Percentiles rank a stretch among this genome's conserved stretches.
Conservation (phyloP, 2,888 invertebrate genomes). For the Willowsia nigromaculata region DNA sequence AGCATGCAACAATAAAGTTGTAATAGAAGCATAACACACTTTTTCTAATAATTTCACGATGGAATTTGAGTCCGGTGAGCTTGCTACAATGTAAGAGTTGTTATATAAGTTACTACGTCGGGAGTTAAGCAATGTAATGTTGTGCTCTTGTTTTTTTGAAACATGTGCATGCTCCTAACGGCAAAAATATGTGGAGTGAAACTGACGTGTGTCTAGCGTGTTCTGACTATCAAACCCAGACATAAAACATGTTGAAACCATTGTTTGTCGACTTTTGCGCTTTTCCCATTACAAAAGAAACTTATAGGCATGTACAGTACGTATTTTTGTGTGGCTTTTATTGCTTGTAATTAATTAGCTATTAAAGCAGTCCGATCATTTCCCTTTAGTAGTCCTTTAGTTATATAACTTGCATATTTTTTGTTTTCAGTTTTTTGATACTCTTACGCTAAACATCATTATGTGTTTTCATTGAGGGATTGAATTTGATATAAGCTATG, state of each 20-base stretch:
- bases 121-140: not conserved
- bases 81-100: not conserved
- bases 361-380: not conserved
- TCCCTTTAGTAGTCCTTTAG: not conserved
- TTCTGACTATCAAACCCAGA: not conserved
- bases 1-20: not conserved
- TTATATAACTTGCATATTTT: not conserved
- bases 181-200: not conserved
- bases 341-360: constrained; percentile 16
- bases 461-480: too few species aligned
- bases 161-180: not conserved
- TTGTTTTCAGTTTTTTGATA: too few species aligned
- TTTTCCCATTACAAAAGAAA: not conserved
- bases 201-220: not conserved
- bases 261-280: not conserved
- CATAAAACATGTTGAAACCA: not conserved
- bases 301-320: not conserved
- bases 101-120: not conserved
- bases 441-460: too few species aligned
- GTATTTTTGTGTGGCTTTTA: not conserved
- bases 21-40: not conserved
- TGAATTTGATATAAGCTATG: too few species aligned
- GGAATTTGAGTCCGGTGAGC: too few species aligned
- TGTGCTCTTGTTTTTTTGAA: not conserved
- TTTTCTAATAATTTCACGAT: not conserved